Evolutionary conservation across 1,140 invertebrate genomes (phyloP).

Genomic region (Yoshiicerus persimilis): DNA sequence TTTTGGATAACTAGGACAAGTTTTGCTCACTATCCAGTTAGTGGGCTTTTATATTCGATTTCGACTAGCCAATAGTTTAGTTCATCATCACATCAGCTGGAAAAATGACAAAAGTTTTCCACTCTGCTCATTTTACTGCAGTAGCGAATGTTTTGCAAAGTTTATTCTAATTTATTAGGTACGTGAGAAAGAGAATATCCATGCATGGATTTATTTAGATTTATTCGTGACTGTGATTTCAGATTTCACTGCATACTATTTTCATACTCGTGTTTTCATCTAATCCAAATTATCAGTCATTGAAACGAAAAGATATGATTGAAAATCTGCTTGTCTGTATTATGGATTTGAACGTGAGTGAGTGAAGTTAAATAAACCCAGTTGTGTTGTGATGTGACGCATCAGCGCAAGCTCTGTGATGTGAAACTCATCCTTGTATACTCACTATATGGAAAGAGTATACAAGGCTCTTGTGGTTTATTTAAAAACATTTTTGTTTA

Average conservation of each 20-base stretch:
- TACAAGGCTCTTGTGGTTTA: not conserved
- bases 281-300: not conserved
- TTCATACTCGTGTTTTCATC: not conserved
- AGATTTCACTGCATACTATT: no score
- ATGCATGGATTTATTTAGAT: no score
- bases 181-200: no score
- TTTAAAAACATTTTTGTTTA: conserved; percentile 1
- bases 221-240: no score
- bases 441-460: not conserved
- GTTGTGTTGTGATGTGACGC: not conserved
- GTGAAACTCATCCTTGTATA: not conserved
- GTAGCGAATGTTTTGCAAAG: no score
- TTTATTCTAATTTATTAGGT: no score
- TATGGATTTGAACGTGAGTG: not conserved
- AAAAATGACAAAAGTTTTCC: not conserved
- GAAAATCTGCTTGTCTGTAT: not conserved
- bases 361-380: not conserved
- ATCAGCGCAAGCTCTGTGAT: not conserved
- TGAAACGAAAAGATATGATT: not conserved
- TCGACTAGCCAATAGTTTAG: not conserved
- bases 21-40: not conserved
- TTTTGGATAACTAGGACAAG: not conserved
- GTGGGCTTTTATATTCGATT: not conserved
- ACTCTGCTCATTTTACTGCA: not conserved
- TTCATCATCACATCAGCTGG: not conserved